Conservation (phyloP, 2,797 vertebrate species). For the Sparidentex hasta region DNA sequence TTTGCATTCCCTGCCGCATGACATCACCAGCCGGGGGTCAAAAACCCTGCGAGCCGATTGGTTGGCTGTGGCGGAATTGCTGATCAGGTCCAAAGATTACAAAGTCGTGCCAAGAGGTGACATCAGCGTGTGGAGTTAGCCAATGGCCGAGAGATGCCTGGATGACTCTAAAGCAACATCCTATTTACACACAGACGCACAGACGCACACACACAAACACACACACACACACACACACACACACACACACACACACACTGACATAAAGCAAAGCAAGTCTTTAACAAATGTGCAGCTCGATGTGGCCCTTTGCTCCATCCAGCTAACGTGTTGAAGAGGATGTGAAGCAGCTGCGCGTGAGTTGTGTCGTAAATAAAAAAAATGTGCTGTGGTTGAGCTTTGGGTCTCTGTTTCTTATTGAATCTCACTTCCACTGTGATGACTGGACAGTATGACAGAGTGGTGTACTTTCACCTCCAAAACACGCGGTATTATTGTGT, state of each 20-base stretch:
- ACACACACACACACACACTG: conserved; percentile 16
- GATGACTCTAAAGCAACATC: conserved; percentile 79
- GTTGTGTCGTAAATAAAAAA: conserved; percentile 49
- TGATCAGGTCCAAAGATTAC: conserved; percentile 85
- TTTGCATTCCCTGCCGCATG: conserved; percentile 81
- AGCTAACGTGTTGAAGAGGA: conserved; percentile 44
- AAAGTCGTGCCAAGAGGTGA: conserved; percentile 83
- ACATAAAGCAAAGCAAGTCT: conserved; percentile 47
- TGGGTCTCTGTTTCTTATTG: conserved; percentile 51
- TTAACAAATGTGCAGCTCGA: conserved; percentile 32
- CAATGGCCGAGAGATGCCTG: conserved; percentile 75
- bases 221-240: conserved; percentile 33
- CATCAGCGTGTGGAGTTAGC: conserved; percentile 79
- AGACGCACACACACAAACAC: conserved; percentile 23
- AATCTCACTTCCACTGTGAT: conserved; percentile 42
- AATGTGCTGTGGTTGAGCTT: conserved; percentile 51
- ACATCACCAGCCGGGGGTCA: conserved; percentile 76
- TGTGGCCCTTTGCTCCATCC: conserved; percentile 31
- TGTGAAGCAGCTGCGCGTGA: conserved; percentile 55
- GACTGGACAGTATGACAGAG: conserved; percentile 33
- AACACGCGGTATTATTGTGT: conserved; percentile 14
- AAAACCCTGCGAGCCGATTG: conserved; percentile 69
- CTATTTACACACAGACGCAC: conserved; percentile 57
- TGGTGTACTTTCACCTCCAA: not conserved
- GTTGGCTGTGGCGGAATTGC: conserved; percentile 71